Evolutionary conservation across 1,140 invertebrate species (phyloP).

Genomic region (Hylyphantes graminicola): DNA sequence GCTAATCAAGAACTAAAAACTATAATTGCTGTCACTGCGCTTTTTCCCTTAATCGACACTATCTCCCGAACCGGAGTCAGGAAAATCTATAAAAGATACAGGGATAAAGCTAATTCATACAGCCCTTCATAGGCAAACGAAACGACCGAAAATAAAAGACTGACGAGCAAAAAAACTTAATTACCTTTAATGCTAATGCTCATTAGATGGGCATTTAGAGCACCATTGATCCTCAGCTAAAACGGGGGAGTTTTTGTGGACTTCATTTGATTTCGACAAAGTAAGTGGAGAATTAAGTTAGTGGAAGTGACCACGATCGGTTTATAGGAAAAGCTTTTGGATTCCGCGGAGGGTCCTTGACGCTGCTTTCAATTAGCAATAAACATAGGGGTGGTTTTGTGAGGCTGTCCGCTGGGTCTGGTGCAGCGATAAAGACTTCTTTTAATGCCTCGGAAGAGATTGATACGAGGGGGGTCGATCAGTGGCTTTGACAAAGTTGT

Average conservation of each 20-base stretch:
- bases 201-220: conserved; percentile 56
- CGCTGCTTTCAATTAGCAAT: conserved; percentile 43
- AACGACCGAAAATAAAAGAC: background rate
- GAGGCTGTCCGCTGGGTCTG: conserved; percentile 3
- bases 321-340: conserved; percentile 55
- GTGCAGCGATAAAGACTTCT: conserved; percentile 34
- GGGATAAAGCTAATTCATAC: conserved; percentile 28
- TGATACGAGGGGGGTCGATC: background rate
- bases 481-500: too few relatives aligned
- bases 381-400: conserved; percentile 17
- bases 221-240: conserved; percentile 46
- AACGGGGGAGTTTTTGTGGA: conserved; percentile 43
- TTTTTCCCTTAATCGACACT: too few relatives aligned
- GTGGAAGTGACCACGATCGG: conserved; percentile 45
- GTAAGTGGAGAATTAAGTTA: conserved; percentile 51
- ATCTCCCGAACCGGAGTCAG: too few relatives aligned
- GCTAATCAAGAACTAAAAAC: too few relatives aligned
- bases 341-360: conserved; percentile 29
- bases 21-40: too few relatives aligned
- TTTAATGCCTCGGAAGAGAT: conserved; percentile 32
- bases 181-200: conserved; percentile 55
- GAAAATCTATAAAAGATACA: conserved; percentile 11
- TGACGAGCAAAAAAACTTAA: conserved; percentile 30
- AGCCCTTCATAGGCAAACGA: conserved; percentile 14
- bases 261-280: conserved; percentile 24